These are phyloP conservation scores for Rhea americana DNA, from an alignment of 2,113 vertebrate species.

Conservation along the genomic window DNA sequence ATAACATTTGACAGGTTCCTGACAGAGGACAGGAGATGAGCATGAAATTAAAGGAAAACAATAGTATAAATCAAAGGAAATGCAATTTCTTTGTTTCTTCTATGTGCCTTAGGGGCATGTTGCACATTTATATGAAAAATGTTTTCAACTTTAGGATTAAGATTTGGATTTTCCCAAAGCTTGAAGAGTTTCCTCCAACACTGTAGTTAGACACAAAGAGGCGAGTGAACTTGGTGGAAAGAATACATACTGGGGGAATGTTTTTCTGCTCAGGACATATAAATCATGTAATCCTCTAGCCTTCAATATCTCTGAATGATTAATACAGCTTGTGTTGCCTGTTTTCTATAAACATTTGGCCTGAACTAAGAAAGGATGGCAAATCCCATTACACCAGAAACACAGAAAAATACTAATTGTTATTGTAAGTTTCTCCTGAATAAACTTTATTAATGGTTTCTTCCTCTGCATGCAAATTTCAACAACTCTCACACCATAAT, in stretches of 20 bases:
- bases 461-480: slow-evolving; percentile 56
- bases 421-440: slow-evolving; percentile 65
- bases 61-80: not conserved
- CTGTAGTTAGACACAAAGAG: not conserved
- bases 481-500: slow-evolving; percentile 52
- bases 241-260: fast-evolving
- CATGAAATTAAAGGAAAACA: not conserved
- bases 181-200: not conserved
- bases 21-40: not conserved
- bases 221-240: not conserved
- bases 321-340: not conserved
- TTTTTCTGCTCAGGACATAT: not conserved
- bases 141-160: not conserved
- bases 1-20: not conserved
- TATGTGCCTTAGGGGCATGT: not conserved
- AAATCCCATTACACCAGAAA: not conserved
- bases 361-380: not conserved
- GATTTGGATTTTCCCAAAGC: not conserved
- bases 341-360: not conserved
- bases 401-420: slow-evolving; percentile 33
- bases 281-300: not conserved
- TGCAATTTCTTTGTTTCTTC: not conserved
- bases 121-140: not conserved
- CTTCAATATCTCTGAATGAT: not conserved
- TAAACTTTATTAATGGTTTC: slow-evolving; percentile 67